Conservation (phyloP, 2,888 invertebrate genomes). For the Dasypolia templi region DNA sequence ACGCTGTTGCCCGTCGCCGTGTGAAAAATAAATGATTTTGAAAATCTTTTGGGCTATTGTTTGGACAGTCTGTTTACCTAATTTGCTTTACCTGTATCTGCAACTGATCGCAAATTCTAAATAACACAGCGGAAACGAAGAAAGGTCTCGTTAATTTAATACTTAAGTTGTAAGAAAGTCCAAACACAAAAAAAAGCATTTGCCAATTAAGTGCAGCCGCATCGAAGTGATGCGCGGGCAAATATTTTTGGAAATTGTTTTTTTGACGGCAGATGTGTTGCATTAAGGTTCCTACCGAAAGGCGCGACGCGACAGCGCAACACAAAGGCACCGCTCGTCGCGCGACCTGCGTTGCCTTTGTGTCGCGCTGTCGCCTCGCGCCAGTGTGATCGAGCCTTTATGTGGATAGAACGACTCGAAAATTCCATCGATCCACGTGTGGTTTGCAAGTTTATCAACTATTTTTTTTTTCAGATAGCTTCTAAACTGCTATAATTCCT, state of each 20-base stretch:
- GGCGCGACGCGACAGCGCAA: no score
- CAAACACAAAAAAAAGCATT: no score
- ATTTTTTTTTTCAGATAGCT: not conserved
- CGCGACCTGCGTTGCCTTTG: no score
- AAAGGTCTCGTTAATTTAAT: constrained; percentile 37
- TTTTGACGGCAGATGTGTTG: constrained; percentile 53
- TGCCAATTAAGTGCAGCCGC: no score
- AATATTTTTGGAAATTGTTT: no score
- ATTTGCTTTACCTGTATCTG: constrained; percentile 35
- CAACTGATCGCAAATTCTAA: constrained; percentile 31
- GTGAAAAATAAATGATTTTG: constrained; percentile 51
- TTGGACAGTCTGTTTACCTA: constrained; percentile 27
- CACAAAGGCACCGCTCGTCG: no score
- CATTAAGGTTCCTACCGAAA: no score
- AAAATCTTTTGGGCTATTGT: constrained; percentile 50
- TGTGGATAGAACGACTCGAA: constrained; percentile 30
- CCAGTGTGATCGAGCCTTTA: no score
- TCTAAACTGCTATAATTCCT: no score
- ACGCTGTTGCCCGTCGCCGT: constrained; percentile 30
- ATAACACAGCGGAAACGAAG: constrained; percentile 41
- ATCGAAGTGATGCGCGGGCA: no score
- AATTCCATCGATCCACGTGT: constrained; percentile 17
- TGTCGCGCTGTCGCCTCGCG: no score
- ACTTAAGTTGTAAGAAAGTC: constrained; percentile 51
- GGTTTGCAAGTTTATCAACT: constrained; percentile 2